Base-by-base conservation (phyloP, 2,113 vertebrate genomes). In the Pithys albifrons region DNA sequence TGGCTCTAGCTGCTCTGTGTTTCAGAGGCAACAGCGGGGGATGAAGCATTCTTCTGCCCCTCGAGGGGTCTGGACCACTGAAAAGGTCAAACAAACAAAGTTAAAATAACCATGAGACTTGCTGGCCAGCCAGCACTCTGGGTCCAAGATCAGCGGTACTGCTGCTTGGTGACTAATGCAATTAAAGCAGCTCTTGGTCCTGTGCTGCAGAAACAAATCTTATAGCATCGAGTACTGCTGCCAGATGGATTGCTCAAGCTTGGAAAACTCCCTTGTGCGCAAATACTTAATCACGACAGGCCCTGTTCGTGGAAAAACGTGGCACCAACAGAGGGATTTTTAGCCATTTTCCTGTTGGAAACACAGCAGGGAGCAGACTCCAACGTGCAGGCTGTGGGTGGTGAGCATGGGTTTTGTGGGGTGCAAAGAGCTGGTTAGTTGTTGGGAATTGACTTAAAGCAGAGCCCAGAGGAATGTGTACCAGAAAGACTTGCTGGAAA, bases 181-280 rank as follows among this genome's bases (percentile, higher is more conserved):
- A 55, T 96, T 91, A 93, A 96, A 64, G 95, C 94, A 93, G 89
- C 76, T 94, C 87, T 95, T 4, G 59, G 94, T 95, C 84, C 82
- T 13, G 31, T 27, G 8, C 61, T 18, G 35, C 80, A 86, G 86
- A 91, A 98, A 95, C 92, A 95, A 91, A 92, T 72, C 97, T 94
- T 80, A 87, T 25, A 89, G 96, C 14, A 1, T 59, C 71, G 78
- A 2, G 8, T 33, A 28, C 93, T 61, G 79, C 72, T 95, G 98
- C 98, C 98, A 98, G 93, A 97, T 51, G 94, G 93, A 97, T 98
- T 98, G 97, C 98, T 97, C 95, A 98, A 98, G 80, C 89, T 74
- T 98, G 98, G 97, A 98, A 96, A 81, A 75, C 82, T 72, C 70
- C 96, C 88, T 89, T 65, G 19, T 96, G 88, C 2, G 28, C 96